phyloP scores from a whole-genome alignment of 1,140 invertebrate genomes.

The Tyrophagus putrescentiae region DNA sequence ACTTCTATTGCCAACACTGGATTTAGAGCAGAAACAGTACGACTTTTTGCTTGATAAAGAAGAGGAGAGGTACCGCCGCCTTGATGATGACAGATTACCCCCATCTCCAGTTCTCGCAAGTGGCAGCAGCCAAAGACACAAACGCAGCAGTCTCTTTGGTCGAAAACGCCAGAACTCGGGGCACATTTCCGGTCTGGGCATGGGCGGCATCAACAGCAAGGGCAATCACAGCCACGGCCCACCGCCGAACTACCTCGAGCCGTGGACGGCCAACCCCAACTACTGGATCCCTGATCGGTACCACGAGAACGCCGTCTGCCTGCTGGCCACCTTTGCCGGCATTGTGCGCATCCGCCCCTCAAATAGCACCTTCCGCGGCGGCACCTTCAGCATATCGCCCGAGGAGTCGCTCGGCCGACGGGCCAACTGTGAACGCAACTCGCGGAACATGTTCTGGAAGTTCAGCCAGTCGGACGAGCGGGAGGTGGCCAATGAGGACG shows the following conservation, averaged over 20 bases:
- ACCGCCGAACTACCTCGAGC: background rate
- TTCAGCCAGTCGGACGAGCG: constrained; percentile 1
- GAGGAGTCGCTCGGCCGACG: constrained; percentile 11
- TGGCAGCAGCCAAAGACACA: too few relatives aligned
- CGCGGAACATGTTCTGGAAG: constrained; percentile 13
- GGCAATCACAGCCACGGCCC: background rate
- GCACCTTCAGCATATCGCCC: constrained; percentile 1
- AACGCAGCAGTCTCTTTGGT: background rate
- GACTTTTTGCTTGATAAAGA: too few relatives aligned
- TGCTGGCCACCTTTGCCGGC: background rate
- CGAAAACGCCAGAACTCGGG: constrained; percentile 2
- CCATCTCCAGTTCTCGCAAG: too few relatives aligned
- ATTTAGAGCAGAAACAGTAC: too few relatives aligned
- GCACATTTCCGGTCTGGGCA: too few relatives aligned
- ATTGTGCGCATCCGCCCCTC: background rate
- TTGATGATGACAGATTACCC: too few relatives aligned
- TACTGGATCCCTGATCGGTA: constrained; percentile 3
- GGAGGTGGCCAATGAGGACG: background rate
- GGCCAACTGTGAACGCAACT: constrained; percentile 14
- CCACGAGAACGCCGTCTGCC: constrained; percentile 4
- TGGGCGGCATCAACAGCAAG: background rate
- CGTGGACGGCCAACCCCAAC: constrained; percentile 9
- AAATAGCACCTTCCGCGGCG: constrained; percentile 8
- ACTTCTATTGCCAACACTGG: too few relatives aligned
- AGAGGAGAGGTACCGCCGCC: too few relatives aligned